Evolutionary conservation across 2,113 vertebrate species (phyloP).

Genomic region (Electrona antarctica): DNA sequence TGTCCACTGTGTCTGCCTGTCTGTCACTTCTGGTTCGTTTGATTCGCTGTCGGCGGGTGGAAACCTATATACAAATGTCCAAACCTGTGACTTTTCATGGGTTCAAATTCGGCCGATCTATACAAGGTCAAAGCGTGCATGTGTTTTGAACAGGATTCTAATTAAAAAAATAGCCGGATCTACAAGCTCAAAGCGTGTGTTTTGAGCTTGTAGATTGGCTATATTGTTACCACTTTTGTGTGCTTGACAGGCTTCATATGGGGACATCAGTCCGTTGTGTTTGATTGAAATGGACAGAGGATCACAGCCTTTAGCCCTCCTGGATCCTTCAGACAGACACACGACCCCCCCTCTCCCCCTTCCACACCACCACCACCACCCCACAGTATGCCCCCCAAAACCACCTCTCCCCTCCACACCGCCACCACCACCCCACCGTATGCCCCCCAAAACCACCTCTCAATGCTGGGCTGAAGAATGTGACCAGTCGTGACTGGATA

Average conservation of each 20-base stretch:
- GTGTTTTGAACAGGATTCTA: too few relatives aligned
- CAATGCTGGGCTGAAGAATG: conserved; percentile 35
- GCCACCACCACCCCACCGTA: not conserved
- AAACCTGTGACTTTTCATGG: too few relatives aligned
- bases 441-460: not conserved
- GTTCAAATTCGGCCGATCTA: too few relatives aligned
- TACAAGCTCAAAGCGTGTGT: too few relatives aligned
- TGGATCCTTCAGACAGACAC: not conserved
- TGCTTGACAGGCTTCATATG: conserved; percentile 28
- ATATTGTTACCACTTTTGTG: too few relatives aligned
- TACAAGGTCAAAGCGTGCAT: too few relatives aligned
- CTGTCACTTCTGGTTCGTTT: too few relatives aligned
- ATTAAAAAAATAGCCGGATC: too few relatives aligned
- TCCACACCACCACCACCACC: not conserved
- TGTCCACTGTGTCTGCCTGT: too few relatives aligned
- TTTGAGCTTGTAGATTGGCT: too few relatives aligned
- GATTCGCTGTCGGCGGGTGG: too few relatives aligned
- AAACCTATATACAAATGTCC: too few relatives aligned
- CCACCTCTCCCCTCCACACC: conserved; percentile 2
- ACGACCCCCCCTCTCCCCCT: not conserved
- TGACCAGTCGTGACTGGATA: not conserved
- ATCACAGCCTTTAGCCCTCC: conserved; percentile 22
- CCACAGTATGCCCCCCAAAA: not conserved
- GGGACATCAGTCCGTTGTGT: conserved; percentile 11
- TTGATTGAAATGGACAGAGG: conserved; percentile 35